Conservation (phyloP, 2,113 vertebrate genomes). For the Antechinus flavipes region DNA sequence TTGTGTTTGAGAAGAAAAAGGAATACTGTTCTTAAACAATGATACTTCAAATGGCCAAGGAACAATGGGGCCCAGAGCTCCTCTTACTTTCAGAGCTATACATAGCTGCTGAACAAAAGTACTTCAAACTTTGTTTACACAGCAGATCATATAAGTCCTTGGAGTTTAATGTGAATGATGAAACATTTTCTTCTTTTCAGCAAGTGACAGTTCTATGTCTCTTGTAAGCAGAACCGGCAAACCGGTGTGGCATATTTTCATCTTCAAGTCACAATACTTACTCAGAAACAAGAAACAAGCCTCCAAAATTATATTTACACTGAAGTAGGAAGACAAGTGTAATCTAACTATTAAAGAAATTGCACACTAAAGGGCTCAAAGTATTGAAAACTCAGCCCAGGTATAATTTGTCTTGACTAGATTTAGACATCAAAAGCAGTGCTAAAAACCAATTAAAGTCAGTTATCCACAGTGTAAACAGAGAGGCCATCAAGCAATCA, state of each 20-base stretch:
- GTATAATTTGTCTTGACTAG: slow-evolving; percentile 63
- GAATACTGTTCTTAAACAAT: slow-evolving; percentile 36
- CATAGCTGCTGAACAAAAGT: slow-evolving; percentile 59
- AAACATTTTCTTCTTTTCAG: slow-evolving; percentile 73
- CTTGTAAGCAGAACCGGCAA: slow-evolving; percentile 68
- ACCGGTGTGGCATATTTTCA: slow-evolving; percentile 70
- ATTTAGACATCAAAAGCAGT: slow-evolving; percentile 60
- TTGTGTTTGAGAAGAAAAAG: slow-evolving; percentile 13
- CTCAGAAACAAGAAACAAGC: slow-evolving; percentile 65
- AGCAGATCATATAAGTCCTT: slow-evolving; percentile 61
- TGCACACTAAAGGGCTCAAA: slow-evolving; percentile 55
- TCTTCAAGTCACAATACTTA: slow-evolving; percentile 76
- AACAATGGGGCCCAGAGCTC: slow-evolving; percentile 35
- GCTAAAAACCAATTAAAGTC: slow-evolving; percentile 32
- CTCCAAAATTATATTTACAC: slow-evolving; percentile 73
- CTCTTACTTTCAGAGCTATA: slow-evolving; percentile 38
- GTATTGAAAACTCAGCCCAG: slow-evolving; percentile 46
- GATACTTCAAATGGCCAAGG: slow-evolving; percentile 29
- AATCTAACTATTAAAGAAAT: slow-evolving; percentile 70
- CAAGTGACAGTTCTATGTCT: slow-evolving; percentile 57
- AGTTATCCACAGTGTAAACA: slow-evolving; percentile 48
- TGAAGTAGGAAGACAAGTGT: slow-evolving; percentile 62
- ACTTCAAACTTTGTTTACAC: slow-evolving; percentile 70
- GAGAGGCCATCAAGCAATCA: slow-evolving; percentile 17
- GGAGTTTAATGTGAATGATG: slow-evolving; percentile 65